Conservation (phyloP, 2,888 invertebrate genomes). For the Crossocerus cetratus region DNA sequence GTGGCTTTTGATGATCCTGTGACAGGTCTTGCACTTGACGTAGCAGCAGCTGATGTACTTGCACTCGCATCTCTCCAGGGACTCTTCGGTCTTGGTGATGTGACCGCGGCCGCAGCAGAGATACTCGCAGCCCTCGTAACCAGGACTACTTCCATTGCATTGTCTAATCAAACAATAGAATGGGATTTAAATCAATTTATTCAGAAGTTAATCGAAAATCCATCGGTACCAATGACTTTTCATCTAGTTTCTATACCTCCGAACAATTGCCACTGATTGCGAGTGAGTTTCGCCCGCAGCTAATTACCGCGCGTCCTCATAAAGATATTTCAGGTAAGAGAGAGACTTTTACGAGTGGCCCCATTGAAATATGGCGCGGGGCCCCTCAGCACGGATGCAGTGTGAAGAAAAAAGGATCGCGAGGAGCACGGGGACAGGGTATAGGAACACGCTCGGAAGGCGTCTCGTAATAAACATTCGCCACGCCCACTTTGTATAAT, state of each 20-base stretch:
- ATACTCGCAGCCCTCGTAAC: constrained; percentile 86
- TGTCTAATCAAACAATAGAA: constrained; percentile 78
- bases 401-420: constrained; percentile 43
- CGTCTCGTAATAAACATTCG: constrained; percentile 52
- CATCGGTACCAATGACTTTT: too few relatives aligned
- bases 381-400: constrained; percentile 18
- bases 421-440: constrained; percentile 19
- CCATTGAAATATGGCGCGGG: background rate
- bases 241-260: too few relatives aligned
- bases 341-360: background rate
- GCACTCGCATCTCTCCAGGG: constrained; percentile 88
- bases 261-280: too few relatives aligned
- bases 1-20: constrained; percentile 84
- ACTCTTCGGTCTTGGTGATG: constrained; percentile 82
- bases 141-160: constrained; percentile 84
- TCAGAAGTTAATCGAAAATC: too few relatives aligned
- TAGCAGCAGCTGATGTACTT: constrained; percentile 93
- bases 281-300: too few relatives aligned
- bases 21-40: constrained; percentile 91
- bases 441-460: constrained; percentile 27
- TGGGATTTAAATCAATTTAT: too few relatives aligned
- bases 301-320: too few relatives aligned
- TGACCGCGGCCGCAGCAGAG: constrained; percentile 92
- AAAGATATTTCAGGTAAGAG: background rate
- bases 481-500: constrained; percentile 67